A percentile compares a stretch with the other conserved stretches of the same genome.
Evolutionary conservation across 2,113 vertebrate genomes (phyloP).

Genomic region (Anoura caudifer): DNA sequence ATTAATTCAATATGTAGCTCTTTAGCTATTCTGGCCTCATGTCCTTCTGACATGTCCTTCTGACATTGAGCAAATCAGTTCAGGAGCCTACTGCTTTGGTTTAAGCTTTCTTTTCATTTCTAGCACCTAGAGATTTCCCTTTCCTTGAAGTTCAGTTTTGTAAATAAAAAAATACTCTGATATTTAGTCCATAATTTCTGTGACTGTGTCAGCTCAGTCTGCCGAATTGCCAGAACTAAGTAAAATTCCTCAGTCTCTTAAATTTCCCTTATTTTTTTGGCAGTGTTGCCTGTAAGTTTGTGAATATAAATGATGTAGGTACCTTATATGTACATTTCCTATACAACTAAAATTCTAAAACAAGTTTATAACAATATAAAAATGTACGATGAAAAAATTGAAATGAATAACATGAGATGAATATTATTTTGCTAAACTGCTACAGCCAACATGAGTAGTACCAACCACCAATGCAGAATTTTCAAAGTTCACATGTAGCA

Average conservation of each 20-base stretch:
- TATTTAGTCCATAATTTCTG: not conserved
- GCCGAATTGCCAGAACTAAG: not conserved
- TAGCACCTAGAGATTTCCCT: not conserved
- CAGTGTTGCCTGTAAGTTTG: not conserved
- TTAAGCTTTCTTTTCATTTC: not conserved
- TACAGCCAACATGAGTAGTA: not conserved
- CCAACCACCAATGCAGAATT: not conserved
- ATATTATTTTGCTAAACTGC: not conserved
- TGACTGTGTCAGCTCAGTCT: not conserved
- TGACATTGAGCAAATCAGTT: not conserved
- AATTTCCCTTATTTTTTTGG: not conserved
- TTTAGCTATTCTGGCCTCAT: not conserved
- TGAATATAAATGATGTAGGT: not conserved
- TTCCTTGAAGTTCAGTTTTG: not conserved
- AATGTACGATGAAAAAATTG: not conserved
- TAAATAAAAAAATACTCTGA: not conserved
- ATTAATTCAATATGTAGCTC: not conserved
- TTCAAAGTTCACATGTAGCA: not conserved
- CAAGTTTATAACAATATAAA: constrained; percentile 3
- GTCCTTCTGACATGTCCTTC: not conserved
- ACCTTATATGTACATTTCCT: not conserved
- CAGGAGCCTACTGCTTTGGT: not conserved
- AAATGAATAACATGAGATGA: not conserved
- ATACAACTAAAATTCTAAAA: not conserved
- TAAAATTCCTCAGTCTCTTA: not conserved